Percentiles rank a stretch among this genome's conserved stretches.
These are phyloP conservation scores for Neostethus bicornis DNA, from an alignment of 2,797 vertebrate species.

Conservation along the genomic window DNA sequence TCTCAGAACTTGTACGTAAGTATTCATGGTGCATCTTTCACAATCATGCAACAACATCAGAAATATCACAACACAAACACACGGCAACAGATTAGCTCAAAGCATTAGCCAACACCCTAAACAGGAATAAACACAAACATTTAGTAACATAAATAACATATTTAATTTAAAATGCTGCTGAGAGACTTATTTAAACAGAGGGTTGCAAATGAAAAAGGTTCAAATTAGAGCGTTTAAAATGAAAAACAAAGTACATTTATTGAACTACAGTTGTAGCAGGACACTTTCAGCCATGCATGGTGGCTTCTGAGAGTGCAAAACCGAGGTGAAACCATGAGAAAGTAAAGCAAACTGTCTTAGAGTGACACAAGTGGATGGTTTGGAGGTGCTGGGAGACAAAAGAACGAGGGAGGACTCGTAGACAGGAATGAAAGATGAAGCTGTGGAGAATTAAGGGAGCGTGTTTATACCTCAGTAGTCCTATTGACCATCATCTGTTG, in stretches of 20 bases:
- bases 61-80: slow-evolving; percentile 32
- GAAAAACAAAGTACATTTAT: not conserved
- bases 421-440: slow-evolving; percentile 32
- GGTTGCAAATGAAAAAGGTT: not conserved
- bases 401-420: slow-evolving; percentile 21
- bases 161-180: slow-evolving; percentile 26
- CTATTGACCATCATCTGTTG: slow-evolving; percentile 99
- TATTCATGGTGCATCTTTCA: slow-evolving; percentile 32
- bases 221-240: slow-evolving; percentile 7
- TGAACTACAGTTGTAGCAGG: not conserved
- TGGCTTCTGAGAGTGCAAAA: slow-evolving; percentile 12
- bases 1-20: too few species aligned
- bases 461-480: slow-evolving; percentile 96
- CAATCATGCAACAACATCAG: slow-evolving; percentile 59
- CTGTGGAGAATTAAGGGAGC: slow-evolving; percentile 51
- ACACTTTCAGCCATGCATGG: slow-evolving; percentile 55
- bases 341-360: slow-evolving; percentile 8
- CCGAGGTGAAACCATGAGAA: slow-evolving; percentile 27
- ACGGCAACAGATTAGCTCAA: slow-evolving; percentile 18
- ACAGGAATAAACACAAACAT: slow-evolving; percentile 12
- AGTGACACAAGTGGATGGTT: slow-evolving; percentile 20
- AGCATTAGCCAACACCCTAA: slow-evolving; percentile 26
- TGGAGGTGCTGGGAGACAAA: slow-evolving; percentile 16
- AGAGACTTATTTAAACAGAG: slow-evolving; percentile 13
- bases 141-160: slow-evolving; percentile 16